phyloP scores from a whole-genome alignment of 2,113 vertebrate species.

The Hirundichthys speculiger region DNA sequence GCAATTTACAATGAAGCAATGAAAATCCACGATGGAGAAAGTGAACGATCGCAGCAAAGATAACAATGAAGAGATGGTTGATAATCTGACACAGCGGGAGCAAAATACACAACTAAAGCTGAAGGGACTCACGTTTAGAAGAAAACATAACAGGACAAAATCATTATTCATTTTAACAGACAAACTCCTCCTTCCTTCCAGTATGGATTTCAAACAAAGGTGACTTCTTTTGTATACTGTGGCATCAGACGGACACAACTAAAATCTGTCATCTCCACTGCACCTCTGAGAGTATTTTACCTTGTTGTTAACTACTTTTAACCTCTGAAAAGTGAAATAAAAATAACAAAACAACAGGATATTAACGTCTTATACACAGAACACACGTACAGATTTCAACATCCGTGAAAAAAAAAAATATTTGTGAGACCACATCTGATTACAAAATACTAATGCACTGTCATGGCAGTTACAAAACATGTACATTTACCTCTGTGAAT shows the following conservation, averaged over 20 bases:
- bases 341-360: constrained; percentile 22
- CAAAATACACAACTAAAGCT: constrained; percentile 33
- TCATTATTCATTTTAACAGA: constrained; percentile 16
- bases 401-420: constrained; percentile 28
- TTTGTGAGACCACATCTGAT: constrained; percentile 38
- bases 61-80: constrained; percentile 31
- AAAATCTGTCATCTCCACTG: constrained; percentile 38
- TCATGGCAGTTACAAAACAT: constrained; percentile 41
- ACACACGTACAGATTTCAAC: constrained; percentile 38
- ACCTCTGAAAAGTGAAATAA: constrained; percentile 30
- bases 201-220: constrained; percentile 30
- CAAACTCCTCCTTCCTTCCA: constrained; percentile 23
- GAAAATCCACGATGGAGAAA: constrained; percentile 46
- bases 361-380: constrained; percentile 18
- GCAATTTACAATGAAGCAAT: constrained; percentile 44
- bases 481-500: constrained; percentile 33
- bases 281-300: constrained; percentile 50
- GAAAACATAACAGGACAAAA: constrained; percentile 16
- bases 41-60: constrained; percentile 49
- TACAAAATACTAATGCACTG: constrained; percentile 50
- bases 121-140: constrained; percentile 6
- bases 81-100: constrained; percentile 24
- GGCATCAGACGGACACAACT: constrained; percentile 30
- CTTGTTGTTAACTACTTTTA: constrained; percentile 31
- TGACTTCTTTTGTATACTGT: constrained; percentile 48